These are phyloP conservation scores for Philaethria dido DNA, from an alignment of 2,888 invertebrate species.

Conservation along the genomic window DNA sequence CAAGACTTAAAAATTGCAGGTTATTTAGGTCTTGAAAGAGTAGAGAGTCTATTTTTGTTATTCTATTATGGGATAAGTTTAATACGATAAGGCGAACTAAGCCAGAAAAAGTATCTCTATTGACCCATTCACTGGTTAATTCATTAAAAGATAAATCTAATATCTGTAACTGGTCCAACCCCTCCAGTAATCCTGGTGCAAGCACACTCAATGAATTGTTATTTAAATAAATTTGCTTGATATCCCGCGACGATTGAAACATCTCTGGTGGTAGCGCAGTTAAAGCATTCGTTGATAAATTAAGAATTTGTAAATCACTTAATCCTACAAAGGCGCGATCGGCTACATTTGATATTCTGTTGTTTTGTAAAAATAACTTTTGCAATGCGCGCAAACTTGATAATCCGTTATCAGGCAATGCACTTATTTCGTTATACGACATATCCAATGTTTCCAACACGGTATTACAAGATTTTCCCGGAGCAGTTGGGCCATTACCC, in stretches of 20 bases:
- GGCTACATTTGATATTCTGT: conserved; percentile 88
- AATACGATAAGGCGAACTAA: conserved; percentile 89
- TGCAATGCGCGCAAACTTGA: conserved; percentile 88
- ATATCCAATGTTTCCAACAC: conserved; percentile 88
- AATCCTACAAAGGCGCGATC: conserved; percentile 90
- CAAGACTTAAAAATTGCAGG: conserved; percentile 89
- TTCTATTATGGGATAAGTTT: conserved; percentile 88
- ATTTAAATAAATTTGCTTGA: conserved; percentile 88
- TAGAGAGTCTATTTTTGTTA: conserved; percentile 88
- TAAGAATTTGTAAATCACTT: conserved; percentile 87
- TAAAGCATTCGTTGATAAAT: conserved; percentile 91
- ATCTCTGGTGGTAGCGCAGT: conserved; percentile 90
- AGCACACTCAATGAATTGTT: conserved; percentile 91
- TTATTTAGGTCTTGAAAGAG: conserved; percentile 90
- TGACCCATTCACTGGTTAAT: conserved; percentile 90
- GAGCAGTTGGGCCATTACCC: conserved; percentile 86
- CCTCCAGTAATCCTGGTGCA: conserved; percentile 89
- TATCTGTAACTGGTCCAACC: conserved; percentile 88
- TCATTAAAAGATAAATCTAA: conserved; percentile 90
- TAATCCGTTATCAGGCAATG: conserved; percentile 88
- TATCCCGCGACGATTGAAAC: conserved; percentile 88
- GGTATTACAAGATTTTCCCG: conserved; percentile 88
- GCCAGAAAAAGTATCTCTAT: conserved; percentile 90
- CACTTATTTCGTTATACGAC: conserved; percentile 89
- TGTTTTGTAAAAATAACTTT: conserved; percentile 89